Percentiles rank a stretch among this genome's conserved stretches.
Evolutionary conservation across 2,113 vertebrate genomes (phyloP).

Genomic region (Phaethornis superciliosus): DNA sequence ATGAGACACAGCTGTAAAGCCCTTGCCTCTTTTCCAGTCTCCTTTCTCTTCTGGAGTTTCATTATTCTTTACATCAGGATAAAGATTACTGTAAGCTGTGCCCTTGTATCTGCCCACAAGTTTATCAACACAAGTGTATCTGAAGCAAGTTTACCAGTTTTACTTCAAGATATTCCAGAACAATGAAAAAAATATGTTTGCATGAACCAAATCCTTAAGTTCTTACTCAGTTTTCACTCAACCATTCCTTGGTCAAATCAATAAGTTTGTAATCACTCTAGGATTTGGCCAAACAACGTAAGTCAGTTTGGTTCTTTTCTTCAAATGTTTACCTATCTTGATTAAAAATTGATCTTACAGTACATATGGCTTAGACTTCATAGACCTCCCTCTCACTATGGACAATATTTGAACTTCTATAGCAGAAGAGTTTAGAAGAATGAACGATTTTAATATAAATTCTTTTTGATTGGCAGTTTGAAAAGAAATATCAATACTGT

Average conservation of each 20-base stretch:
- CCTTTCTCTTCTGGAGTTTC: neutral
- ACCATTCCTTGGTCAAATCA: neutral
- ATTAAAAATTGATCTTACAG: slow-evolving; percentile 50
- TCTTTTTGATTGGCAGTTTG: slow-evolving; percentile 51
- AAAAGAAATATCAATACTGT: slow-evolving; percentile 50
- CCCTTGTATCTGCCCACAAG: neutral
- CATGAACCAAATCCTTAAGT: neutral
- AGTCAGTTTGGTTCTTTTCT: neutral
- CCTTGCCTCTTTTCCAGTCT: neutral
- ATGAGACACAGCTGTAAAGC: neutral
- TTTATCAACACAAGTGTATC: too few species aligned
- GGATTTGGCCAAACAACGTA: neutral
- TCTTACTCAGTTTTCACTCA: neutral
- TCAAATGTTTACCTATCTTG: slow-evolving; percentile 37
- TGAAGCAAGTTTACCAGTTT: neutral
- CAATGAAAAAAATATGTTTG: neutral
- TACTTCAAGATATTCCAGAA: neutral
- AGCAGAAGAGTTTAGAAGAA: slow-evolving; percentile 13
- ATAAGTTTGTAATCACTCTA: neutral
- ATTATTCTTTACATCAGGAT: neutral
- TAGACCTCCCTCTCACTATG: neutral
- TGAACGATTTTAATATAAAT: slow-evolving; percentile 53
- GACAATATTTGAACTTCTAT: slow-evolving; percentile 43
- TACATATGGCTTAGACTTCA: neutral
- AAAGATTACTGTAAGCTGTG: neutral